phyloP scores from a whole-genome alignment of 2,888 invertebrate species.

The Noctua comes region DNA sequence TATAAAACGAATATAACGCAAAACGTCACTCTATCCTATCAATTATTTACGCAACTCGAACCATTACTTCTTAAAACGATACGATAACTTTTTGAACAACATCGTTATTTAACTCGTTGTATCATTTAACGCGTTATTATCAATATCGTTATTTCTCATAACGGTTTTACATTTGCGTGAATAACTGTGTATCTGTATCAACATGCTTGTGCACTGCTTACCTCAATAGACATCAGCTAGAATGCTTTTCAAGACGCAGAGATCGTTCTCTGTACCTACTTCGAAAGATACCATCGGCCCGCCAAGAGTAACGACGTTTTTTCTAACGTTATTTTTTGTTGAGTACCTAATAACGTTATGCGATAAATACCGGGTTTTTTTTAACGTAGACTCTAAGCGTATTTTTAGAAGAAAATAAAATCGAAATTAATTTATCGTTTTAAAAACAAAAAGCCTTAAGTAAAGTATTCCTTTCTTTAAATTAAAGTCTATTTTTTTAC shows the following conservation, averaged over 20 bases:
- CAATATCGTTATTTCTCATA: neutral
- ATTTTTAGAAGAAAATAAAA: no score
- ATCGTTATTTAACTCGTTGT: slow-evolving; percentile 1
- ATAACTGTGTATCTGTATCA: slow-evolving; percentile 61
- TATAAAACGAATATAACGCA: slow-evolving; percentile 56
- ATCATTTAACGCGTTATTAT: neutral
- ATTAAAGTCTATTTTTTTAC: neutral
- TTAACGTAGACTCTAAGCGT: neutral
- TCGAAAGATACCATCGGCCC: slow-evolving; percentile 93
- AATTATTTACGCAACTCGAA: slow-evolving; percentile 51
- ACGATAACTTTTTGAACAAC: neutral
- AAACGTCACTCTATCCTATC: slow-evolving; percentile 38
- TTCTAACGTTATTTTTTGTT: slow-evolving; percentile 33
- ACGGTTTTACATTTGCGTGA: slow-evolving; percentile 53
- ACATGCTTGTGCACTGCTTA: slow-evolving; percentile 77
- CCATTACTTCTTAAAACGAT: neutral
- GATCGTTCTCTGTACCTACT: slow-evolving; percentile 97
- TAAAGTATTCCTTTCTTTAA: neutral
- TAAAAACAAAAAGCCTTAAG: neutral
- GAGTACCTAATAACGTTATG: slow-evolving; percentile 36
- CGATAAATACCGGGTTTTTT: slow-evolving; percentile 4
- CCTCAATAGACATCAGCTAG: slow-evolving; percentile 89
- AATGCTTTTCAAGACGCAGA: slow-evolving; percentile 97
- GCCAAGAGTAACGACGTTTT: slow-evolving; percentile 82
- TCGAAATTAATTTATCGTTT: no score